Evolutionary conservation across 2,888 invertebrate genomes (phyloP).

Genomic region (Plagodis pulveraria): DNA sequence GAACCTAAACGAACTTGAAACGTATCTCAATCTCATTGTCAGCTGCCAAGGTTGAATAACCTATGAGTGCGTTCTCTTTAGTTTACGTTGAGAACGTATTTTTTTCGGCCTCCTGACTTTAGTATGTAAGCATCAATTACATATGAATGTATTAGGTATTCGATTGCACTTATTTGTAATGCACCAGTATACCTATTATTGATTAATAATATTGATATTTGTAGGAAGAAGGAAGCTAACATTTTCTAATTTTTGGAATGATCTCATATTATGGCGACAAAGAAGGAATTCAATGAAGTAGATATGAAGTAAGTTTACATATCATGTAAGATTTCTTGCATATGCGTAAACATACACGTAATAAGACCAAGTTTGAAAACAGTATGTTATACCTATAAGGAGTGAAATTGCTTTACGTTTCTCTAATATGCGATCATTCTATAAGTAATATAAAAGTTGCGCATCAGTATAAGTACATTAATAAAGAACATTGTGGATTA

Average conservation of each 20-base stretch:
- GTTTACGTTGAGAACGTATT: constrained; percentile 3
- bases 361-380: too few relatives aligned
- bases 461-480: constrained; percentile 29
- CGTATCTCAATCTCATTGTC: too few relatives aligned
- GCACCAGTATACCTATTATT: constrained; percentile 39
- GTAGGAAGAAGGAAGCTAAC: not conserved
- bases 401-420: too few relatives aligned
- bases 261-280: not conserved
- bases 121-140: not conserved
- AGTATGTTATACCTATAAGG: too few relatives aligned
- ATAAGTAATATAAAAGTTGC: constrained; percentile 17
- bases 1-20: too few relatives aligned
- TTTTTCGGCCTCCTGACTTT: constrained; percentile 2
- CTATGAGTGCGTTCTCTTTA: not conserved
- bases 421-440: constrained; percentile 4
- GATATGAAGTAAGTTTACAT: not conserved
- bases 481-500: constrained; percentile 9
- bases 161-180: constrained; percentile 54
- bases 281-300: not conserved
- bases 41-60: too few relatives aligned
- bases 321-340: not conserved
- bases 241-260: constrained; percentile 6
- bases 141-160: constrained; percentile 30
- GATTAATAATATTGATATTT: constrained; percentile 3
- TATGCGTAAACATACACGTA: too few relatives aligned